phyloP scores from a whole-genome alignment of 2,888 invertebrate species.

The Mactromeris polynyma region DNA sequence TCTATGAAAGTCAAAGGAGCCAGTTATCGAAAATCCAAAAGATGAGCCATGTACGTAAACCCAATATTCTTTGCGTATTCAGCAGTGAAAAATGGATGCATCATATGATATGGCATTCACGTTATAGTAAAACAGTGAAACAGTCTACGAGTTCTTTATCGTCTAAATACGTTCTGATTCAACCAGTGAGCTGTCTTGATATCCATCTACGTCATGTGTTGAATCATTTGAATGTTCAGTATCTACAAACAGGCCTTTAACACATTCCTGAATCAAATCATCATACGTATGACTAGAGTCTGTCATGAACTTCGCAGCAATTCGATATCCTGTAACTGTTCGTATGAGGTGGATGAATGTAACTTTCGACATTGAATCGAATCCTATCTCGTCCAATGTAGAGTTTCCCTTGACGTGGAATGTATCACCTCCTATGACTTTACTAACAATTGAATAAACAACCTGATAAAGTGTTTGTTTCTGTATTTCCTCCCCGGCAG shows the following conservation, averaged over 20 bases:
- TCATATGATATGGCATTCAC: too few species aligned
- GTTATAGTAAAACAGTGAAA: too few species aligned
- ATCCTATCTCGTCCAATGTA: slow-evolving; percentile 6
- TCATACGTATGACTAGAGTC: slow-evolving; percentile 16
- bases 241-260: not conserved
- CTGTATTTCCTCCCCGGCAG: too few species aligned
- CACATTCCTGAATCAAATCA: not conserved
- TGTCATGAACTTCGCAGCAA: not conserved
- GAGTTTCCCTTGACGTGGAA: too few species aligned
- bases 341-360: slow-evolving; percentile 27
- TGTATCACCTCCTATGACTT: too few species aligned
- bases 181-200: not conserved
- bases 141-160: too few species aligned
- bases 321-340: not conserved
- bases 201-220: not conserved
- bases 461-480: not conserved
- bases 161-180: not conserved
- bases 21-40: too few species aligned
- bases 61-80: too few species aligned
- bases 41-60: too few species aligned
- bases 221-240: not conserved
- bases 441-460: not conserved
- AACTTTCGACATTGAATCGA: slow-evolving; percentile 24
- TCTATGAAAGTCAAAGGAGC: too few species aligned
- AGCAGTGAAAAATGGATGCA: too few species aligned